phyloP scores from a whole-genome alignment of 2,113 vertebrate genomes.

The Eolophus roseicapilla region DNA sequence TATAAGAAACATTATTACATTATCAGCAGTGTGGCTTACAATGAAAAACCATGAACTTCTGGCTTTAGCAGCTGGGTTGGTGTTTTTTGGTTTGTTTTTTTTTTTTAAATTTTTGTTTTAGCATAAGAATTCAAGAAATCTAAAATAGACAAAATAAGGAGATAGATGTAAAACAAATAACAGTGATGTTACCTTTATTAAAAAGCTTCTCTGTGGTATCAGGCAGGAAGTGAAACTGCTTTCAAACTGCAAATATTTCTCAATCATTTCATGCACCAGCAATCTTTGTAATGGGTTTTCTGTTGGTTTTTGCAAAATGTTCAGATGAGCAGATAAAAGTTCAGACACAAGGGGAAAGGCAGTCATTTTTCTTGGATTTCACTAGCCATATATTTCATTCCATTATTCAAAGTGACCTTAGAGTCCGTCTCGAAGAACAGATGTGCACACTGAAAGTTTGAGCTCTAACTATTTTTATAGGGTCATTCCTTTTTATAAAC shows the following conservation, averaged over 20 bases:
- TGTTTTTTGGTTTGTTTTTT: neutral
- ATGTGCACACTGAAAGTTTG: constrained; percentile 4
- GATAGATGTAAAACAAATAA: constrained; percentile 29
- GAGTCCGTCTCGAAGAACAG: neutral
- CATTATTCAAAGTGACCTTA: neutral
- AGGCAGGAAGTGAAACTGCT: constrained; percentile 78
- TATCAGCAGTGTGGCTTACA: neutral
- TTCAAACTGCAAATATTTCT: constrained; percentile 80
- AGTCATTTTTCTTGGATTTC: constrained; percentile 32
- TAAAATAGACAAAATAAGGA: constrained; percentile 25
- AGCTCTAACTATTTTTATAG: neutral
- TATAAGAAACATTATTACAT: constrained; percentile 9
- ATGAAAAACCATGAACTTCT: neutral
- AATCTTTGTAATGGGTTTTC: constrained; percentile 67
- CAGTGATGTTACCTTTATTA: constrained; percentile 69
- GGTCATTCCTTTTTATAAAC: constrained; percentile 5
- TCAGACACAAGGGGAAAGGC: neutral
- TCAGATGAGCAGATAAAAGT: constrained; percentile 54
- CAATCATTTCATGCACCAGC: constrained; percentile 74
- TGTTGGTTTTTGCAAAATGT: constrained; percentile 61
- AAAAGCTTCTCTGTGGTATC: constrained; percentile 76
- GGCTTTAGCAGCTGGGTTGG: neutral
- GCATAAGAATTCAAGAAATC: neutral
- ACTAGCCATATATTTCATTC: neutral
- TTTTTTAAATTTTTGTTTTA: neutral